Conservation (phyloP, 1,140 invertebrate species). For the Teleogryllus occipitalis region DNA sequence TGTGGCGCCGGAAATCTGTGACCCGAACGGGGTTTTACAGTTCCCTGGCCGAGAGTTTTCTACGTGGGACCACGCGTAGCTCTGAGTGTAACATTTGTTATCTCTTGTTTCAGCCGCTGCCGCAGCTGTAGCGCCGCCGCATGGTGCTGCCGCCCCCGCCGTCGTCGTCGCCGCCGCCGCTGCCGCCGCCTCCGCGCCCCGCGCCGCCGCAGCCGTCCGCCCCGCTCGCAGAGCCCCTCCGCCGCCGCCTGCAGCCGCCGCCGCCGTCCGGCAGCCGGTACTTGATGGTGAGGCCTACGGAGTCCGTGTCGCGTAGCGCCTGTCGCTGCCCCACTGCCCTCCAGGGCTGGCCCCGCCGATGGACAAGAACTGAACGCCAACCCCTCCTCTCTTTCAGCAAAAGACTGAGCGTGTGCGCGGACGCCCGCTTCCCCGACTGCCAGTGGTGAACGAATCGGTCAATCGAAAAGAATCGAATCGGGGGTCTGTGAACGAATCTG, state of each 20-base stretch:
- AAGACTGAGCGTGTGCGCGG: not conserved
- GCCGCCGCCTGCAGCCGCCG: no score
- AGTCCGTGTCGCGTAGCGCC: no score
- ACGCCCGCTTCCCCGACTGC: not conserved
- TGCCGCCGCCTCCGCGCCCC: no score
- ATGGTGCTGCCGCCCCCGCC: not conserved
- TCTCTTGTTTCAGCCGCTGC: no score
- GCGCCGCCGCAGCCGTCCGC: not conserved
- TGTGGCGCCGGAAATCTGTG: no score
- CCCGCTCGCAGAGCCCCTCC: not conserved
- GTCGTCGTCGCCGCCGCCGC: no score
- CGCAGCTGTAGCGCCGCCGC: not conserved
- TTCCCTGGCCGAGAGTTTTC: no score
- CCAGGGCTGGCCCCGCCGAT: not conserved
- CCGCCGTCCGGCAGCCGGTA: not conserved
- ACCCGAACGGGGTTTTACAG: no score
- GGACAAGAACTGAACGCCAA: not conserved
- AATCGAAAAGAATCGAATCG: not conserved
- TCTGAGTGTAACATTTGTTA: no score
- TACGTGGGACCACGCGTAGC: no score
- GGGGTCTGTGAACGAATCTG: not conserved
- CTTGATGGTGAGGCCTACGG: not conserved
- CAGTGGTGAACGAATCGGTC: not conserved
- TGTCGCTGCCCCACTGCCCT: not conserved
- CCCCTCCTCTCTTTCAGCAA: not conserved